phyloP scores from a whole-genome alignment of 1,140 invertebrate species.

The Kradibia gibbosae region DNA sequence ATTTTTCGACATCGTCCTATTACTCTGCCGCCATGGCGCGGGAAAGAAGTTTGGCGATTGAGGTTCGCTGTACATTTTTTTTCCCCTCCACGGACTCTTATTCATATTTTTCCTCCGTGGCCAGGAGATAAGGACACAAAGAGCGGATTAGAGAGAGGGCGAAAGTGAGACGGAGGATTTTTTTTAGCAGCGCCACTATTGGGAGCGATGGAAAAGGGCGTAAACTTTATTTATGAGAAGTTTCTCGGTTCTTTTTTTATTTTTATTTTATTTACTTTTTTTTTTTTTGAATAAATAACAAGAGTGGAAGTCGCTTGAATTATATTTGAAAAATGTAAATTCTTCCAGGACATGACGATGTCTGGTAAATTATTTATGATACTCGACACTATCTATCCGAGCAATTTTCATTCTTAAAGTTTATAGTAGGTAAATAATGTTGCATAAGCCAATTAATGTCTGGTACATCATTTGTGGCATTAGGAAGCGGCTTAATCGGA shows the following conservation, averaged over 20 bases:
- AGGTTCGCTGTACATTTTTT: slow-evolving; percentile 6
- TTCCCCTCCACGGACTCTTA: neutral
- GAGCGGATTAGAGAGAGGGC: too few relatives aligned
- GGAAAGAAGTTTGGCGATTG: slow-evolving; percentile 23
- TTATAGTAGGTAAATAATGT: neutral
- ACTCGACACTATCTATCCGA: neutral
- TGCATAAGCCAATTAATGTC: neutral
- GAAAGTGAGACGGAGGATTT: neutral
- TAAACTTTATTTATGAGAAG: neutral
- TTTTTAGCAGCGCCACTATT: neutral
- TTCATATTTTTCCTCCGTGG: neutral
- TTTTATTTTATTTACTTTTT: neutral
- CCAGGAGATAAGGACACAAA: neutral
- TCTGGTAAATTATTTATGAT: slow-evolving; percentile 12
- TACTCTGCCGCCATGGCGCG: neutral
- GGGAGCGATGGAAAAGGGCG: neutral
- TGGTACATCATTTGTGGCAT: too few relatives aligned
- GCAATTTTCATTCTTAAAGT: neutral
- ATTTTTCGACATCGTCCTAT: too few relatives aligned
- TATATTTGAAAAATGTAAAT: slow-evolving; percentile 14
- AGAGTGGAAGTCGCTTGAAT: neutral
- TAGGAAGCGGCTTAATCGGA: too few relatives aligned
- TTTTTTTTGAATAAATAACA: neutral
- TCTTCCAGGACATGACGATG: neutral
- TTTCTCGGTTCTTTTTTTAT: neutral